A percentile compares a stretch with the other conserved stretches of the same genome.
Conservation (phyloP, 2,888 invertebrate genomes). For the Hirtodrosophila histrioides region DNA sequence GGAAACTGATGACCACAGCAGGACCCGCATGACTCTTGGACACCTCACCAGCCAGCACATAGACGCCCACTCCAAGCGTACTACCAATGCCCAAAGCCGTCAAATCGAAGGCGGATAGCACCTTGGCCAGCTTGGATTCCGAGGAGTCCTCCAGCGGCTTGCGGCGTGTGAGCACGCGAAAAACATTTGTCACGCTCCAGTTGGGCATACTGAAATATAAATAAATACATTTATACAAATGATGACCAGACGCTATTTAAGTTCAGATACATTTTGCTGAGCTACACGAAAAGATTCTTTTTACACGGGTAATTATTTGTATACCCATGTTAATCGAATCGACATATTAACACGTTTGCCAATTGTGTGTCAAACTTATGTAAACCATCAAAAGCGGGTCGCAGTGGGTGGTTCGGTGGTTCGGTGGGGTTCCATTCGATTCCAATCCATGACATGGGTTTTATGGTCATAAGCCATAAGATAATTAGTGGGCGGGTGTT, state of each 20-base stretch:
- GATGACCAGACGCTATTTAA: slow-evolving; percentile 10
- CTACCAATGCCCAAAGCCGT: slow-evolving; percentile 93
- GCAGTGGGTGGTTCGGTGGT: background rate
- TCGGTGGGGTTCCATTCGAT: slow-evolving; percentile 20
- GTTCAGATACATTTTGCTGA: slow-evolving; percentile 41
- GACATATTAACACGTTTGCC: slow-evolving; percentile 65
- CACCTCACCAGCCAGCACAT: slow-evolving; percentile 94
- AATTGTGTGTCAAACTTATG: slow-evolving; percentile 34
- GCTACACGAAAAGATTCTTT: slow-evolving; percentile 27
- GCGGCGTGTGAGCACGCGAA: slow-evolving; percentile 83
- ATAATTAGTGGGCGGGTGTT: slow-evolving; percentile 62
- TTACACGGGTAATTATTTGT: slow-evolving; percentile 21
- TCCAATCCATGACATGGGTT: slow-evolving; percentile 10
- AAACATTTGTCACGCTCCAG: slow-evolving; percentile 64
- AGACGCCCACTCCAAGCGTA: slow-evolving; percentile 95
- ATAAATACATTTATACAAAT: slow-evolving; percentile 3
- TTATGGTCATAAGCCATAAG: slow-evolving; percentile 46
- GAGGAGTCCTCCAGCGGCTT: slow-evolving; percentile 84
- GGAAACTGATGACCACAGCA: slow-evolving; percentile 92
- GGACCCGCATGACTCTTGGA: slow-evolving; percentile 93
- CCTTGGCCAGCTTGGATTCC: slow-evolving; percentile 87
- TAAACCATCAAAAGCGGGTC: slow-evolving; percentile 22
- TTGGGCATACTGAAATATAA: slow-evolving; percentile 69
- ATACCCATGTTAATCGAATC: slow-evolving; percentile 48
- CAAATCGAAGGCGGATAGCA: slow-evolving; percentile 92